These are phyloP conservation scores for Ariolimax columbianus DNA, from an alignment of 2,888 invertebrate species.

Conservation along the genomic window DNA sequence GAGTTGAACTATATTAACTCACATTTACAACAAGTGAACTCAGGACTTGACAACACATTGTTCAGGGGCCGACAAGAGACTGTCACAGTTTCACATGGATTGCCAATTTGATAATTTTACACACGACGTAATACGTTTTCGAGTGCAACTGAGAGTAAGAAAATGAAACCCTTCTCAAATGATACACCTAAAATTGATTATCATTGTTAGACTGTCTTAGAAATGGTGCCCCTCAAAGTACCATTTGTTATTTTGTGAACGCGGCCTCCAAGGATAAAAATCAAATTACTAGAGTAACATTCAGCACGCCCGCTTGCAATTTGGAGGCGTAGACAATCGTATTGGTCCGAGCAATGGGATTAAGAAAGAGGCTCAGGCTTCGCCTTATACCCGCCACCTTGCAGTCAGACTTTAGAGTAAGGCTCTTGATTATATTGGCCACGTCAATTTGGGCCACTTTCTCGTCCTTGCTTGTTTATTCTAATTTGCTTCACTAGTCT, in stretches of 20 bases:
- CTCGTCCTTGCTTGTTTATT: not conserved
- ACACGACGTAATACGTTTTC: not conserved
- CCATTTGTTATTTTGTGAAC: conserved; percentile 32
- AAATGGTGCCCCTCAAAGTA: conserved; percentile 1
- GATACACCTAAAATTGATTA: not conserved
- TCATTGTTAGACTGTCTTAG: not conserved
- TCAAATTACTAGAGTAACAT: conserved; percentile 40
- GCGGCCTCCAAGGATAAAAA: conserved; percentile 19
- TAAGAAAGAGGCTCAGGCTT: conserved; percentile 25
- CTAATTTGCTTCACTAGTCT: conserved; percentile 30
- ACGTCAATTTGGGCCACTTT: conserved; percentile 22
- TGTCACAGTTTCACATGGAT: no score
- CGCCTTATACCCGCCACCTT: conserved; percentile 12
- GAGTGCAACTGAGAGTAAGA: not conserved
- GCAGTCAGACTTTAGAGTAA: conserved; percentile 34
- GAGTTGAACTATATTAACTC: no score
- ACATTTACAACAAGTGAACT: no score
- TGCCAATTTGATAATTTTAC: not conserved
- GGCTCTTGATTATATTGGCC: conserved; percentile 41
- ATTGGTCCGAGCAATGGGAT: conserved; percentile 42
- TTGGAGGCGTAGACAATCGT: conserved; percentile 33
- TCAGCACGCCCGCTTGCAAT: conserved; percentile 35
- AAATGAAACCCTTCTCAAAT: not conserved
- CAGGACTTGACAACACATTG: no score
- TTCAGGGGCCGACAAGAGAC: no score